Conservation (phyloP, 2,888 invertebrate genomes). For the Scaptomyza caliginosa region DNA sequence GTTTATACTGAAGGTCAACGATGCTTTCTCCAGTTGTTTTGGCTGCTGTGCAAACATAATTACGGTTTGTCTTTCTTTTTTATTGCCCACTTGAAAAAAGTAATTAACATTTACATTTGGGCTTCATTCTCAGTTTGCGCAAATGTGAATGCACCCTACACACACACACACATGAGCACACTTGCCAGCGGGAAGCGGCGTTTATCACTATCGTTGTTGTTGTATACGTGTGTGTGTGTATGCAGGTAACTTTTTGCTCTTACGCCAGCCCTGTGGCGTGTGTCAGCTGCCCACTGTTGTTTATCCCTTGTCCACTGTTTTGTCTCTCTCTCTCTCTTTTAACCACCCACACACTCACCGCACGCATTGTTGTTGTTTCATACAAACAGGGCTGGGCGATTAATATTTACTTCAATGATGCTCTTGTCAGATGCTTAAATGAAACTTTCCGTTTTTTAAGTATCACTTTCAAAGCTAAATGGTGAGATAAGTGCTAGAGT, state of each 20-base stretch:
- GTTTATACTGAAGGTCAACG: conserved; percentile 55
- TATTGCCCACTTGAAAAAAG: conserved; percentile 59
- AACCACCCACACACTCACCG: conserved; percentile 50
- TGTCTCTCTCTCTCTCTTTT: no score
- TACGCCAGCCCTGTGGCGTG: conserved; percentile 38
- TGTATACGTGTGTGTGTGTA: conserved; percentile 8
- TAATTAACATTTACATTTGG: conserved; percentile 47
- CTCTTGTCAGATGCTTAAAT: conserved; percentile 6
- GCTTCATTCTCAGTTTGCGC: conserved; percentile 36
- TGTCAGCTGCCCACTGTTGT: conserved; percentile 47
- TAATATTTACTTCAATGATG: neutral
- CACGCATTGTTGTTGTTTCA: conserved; percentile 7
- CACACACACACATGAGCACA: conserved; percentile 4
- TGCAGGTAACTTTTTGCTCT: conserved; percentile 33
- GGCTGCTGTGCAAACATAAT: conserved; percentile 59
- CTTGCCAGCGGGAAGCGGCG: conserved; percentile 15
- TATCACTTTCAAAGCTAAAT: neutral
- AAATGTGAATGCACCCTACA: conserved; percentile 51
- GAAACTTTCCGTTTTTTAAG: conserved; percentile 2
- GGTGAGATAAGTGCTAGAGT: neutral
- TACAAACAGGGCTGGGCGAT: conserved; percentile 22
- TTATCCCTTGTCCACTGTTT: conserved; percentile 5
- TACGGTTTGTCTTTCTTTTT: conserved; percentile 40
- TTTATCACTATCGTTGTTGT: conserved; percentile 22
- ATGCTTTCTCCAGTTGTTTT: conserved; percentile 58